Evolutionary conservation across 1,140 invertebrate genomes (phyloP).

Genomic region (Penaeus indicus): DNA sequence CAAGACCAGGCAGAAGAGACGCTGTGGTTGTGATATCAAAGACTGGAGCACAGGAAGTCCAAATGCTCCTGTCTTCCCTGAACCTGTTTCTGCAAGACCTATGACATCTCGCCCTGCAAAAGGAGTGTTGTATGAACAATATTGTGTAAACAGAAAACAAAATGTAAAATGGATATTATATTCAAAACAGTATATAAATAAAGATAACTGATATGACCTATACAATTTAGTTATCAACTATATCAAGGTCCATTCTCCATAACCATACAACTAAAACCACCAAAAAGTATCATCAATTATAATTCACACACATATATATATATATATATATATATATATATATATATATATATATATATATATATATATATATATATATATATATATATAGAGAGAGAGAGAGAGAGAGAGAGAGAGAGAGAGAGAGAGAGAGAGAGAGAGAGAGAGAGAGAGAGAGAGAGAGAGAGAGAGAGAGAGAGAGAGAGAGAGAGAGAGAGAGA

Average conservation of each 20-base stretch:
- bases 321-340: too few relatives aligned
- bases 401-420: neutral
- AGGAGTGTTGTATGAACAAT: neutral
- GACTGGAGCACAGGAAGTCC: conserved; percentile 94
- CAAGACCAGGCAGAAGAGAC: conserved; percentile 93
- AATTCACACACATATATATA: too few relatives aligned
- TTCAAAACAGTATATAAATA: too few relatives aligned
- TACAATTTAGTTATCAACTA: too few relatives aligned
- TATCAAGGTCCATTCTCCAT: too few relatives aligned
- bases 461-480: neutral
- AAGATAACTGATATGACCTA: too few relatives aligned
- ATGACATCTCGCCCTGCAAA: conserved; percentile 89
- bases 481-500: neutral
- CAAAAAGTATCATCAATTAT: too few relatives aligned
- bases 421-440: neutral
- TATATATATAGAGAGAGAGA: too few relatives aligned
- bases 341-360: too few relatives aligned
- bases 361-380: too few relatives aligned
- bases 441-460: neutral
- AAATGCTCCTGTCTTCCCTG: conserved; percentile 98
- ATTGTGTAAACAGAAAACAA: neutral
- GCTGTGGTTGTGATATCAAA: conserved; percentile 89
- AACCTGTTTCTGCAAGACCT: conserved; percentile 96
- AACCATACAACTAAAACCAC: too few relatives aligned
- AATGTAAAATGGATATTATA: too few relatives aligned